Conservation (phyloP, 2,797 vertebrate species). For the Parauchenoglanis punctatus region DNA sequence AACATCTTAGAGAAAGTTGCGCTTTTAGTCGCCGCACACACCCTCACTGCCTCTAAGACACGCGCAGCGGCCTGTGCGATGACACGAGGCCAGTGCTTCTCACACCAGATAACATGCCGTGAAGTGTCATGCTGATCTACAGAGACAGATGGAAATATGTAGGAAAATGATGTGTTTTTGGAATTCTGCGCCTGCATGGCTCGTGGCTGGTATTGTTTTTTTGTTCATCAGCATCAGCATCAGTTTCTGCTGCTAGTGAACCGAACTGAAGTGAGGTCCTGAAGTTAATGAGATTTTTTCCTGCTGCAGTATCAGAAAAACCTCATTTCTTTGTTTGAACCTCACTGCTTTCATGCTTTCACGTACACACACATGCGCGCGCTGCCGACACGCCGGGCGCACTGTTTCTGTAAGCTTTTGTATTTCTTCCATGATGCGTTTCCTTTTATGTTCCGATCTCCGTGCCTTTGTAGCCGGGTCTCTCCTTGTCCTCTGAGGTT, state of each 20-base stretch:
- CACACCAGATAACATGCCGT: neutral
- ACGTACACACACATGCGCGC: neutral
- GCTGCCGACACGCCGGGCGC: neutral
- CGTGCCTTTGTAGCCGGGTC: neutral
- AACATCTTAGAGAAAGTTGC: neutral
- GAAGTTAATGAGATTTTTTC: neutral
- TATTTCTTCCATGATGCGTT: neutral
- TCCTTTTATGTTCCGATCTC: conserved; percentile 7
- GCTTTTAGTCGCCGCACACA: too few relatives aligned
- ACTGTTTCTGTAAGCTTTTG: neutral
- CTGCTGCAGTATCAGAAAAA: neutral
- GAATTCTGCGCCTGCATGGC: neutral
- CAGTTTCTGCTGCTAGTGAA: neutral
- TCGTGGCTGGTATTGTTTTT: too few relatives aligned
- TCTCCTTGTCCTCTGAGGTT: conserved; percentile 59
- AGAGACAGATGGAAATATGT: neutral
- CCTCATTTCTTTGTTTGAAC: neutral
- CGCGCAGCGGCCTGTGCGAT: neutral
- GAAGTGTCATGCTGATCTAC: neutral
- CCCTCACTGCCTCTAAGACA: neutral
- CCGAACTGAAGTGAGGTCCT: neutral
- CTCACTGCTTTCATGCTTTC: neutral
- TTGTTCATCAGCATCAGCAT: too few relatives aligned
- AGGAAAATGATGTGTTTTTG: neutral
- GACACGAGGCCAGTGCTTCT: neutral